phyloP scores from a whole-genome alignment of 1,140 invertebrate genomes.

The Leptinotarsa texana region DNA sequence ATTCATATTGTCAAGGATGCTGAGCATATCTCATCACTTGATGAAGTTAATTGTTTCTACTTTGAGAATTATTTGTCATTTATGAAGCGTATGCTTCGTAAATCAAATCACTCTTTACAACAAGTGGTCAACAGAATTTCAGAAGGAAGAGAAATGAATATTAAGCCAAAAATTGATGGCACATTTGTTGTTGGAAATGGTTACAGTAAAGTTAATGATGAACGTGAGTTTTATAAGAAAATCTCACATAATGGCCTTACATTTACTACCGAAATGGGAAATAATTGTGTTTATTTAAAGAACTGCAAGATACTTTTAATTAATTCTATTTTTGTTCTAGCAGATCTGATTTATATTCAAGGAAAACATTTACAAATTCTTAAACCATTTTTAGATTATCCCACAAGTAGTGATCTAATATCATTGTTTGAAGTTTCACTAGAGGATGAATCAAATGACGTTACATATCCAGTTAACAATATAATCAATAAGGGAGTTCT shows the following conservation, averaged over 20 bases:
- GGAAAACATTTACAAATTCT: constrained; percentile 14
- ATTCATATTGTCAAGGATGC: constrained; percentile 25
- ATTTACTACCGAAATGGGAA: neutral
- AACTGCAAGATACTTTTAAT: constrained; percentile 4
- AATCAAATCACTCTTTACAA: constrained; percentile 24
- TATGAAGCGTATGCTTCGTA: constrained; percentile 19
- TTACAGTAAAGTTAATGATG: neutral
- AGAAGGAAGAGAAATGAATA: constrained; percentile 22
- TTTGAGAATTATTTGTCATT: constrained; percentile 33
- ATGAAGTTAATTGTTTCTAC: constrained; percentile 23
- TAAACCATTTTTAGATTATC: neutral
- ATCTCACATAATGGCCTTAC: neutral
- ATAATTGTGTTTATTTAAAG: constrained; percentile 6
- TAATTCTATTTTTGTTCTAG: neutral
- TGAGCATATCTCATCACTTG: constrained; percentile 25
- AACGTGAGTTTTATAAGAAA: neutral
- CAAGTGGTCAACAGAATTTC: constrained; percentile 28
- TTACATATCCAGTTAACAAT: no score
- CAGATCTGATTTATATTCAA: constrained; percentile 11
- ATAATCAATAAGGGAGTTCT: no score
- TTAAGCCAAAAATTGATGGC: neutral
- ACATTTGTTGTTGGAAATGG: neutral
- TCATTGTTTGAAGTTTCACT: neutral
- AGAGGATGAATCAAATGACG: no score
- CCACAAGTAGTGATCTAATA: constrained; percentile 9